Percentiles rank a stretch among this genome's conserved stretches.
phyloP scores from a whole-genome alignment of 1,140 invertebrate species.

The Ladona fulva region DNA sequence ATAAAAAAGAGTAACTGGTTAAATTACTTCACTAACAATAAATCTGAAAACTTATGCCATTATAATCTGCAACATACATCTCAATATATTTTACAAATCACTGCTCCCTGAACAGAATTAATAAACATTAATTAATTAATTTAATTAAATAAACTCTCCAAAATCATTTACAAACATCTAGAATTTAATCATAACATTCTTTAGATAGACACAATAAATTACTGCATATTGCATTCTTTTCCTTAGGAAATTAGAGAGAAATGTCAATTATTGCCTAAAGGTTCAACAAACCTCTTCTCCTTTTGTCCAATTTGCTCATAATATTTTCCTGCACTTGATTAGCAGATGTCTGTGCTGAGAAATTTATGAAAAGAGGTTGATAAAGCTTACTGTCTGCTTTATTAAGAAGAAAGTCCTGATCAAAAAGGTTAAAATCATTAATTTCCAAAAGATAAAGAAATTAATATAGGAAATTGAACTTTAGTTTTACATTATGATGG shows the following conservation, averaged over 20 bases:
- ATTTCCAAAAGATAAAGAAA: no score
- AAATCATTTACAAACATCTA: no score
- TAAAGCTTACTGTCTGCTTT: slow-evolving; percentile 70
- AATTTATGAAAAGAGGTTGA: slow-evolving; percentile 80
- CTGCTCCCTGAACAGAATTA: no score
- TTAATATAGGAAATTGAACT: no score
- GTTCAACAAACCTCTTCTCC: slow-evolving; percentile 59
- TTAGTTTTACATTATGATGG: not conserved
- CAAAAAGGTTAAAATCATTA: slow-evolving; percentile 19
- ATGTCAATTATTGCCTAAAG: slow-evolving; percentile 11
- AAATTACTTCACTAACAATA: not conserved
- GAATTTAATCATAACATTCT: no score
- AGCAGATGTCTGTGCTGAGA: slow-evolving; percentile 88
- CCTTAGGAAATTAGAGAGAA: slow-evolving; percentile 13
- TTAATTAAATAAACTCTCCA: no score
- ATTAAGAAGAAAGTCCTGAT: slow-evolving; percentile 70
- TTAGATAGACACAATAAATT: no score
- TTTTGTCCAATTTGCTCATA: slow-evolving; percentile 88
- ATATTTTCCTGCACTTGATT: slow-evolving; percentile 93
- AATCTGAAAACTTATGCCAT: no score
- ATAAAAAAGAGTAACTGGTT: not conserved
- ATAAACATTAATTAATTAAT: no score
- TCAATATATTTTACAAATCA: no score
- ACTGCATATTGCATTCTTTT: no score
- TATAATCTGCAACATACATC: no score